Evolutionary conservation across 2,113 vertebrate genomes (phyloP), one percentile per base, ranked within the genome.

Genomic region (Oryzias javanicus): DNA sequence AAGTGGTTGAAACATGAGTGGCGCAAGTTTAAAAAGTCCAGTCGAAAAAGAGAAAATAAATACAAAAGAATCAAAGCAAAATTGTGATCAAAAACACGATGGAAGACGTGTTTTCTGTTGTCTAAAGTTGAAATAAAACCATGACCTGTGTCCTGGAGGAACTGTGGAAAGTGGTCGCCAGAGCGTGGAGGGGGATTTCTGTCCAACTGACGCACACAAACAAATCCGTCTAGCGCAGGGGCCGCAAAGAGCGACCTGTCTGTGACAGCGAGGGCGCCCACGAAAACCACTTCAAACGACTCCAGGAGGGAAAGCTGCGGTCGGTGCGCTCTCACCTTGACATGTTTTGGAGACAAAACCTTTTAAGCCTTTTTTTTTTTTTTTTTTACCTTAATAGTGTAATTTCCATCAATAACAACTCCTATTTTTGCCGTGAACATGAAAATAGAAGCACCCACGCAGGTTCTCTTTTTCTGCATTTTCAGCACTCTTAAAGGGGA

Each of bases 361-460:
- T 62, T 24, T 58, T 29, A 49, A 60, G 50, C 27, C n/a, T n/a
- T n/a, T 68, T 53, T 47, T 64, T 57, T 77, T 42, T 55, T 65
- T 51, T 60, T 45, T 66, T 53, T 16, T 49, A 79, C 61, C 62
- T 40, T 47, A 77, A 69, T 59, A 66, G 25, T 17, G 13, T 22
- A 24, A 78, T 84, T 86, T 88, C 84, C 85, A 85, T 81, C 81
- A 79, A 80, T 76, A 85, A 83, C 80, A 83, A 64, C 60, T 74
- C 65, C 52, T 40, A 15, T 66, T n/a, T 66, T 64, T 70, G 67
- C 71, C 67, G 15, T 62, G 55, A n/a, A 42, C n/a, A 49, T 81
- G 82, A 81, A 86, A 85, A 89, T 76, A 66, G 40, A 72, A 69
- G 27, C 76, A 5, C 78, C 83, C 70, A 84, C 85, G 17, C 49